Conservation (phyloP, 2,113 vertebrate genomes). For the Ibidorhyncha struthersii region DNA sequence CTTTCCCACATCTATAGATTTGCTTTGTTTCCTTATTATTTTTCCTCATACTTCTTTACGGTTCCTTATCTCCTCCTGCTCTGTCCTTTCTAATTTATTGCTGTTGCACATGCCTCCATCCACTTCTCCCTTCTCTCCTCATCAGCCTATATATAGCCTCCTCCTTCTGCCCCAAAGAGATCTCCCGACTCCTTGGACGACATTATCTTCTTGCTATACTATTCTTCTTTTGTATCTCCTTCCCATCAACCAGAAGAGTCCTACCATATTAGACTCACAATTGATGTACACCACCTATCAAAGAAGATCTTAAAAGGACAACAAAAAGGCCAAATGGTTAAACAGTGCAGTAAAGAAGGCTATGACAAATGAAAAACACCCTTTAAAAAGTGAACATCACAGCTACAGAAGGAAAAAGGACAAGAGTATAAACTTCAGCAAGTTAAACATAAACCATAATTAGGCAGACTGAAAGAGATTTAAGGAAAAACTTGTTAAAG, state of each 20-base stretch:
- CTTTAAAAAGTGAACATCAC: background rate
- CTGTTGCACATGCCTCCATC: background rate
- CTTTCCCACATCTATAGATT: background rate
- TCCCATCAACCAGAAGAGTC: background rate
- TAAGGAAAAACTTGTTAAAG: constrained; percentile 33
- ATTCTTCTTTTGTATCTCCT: background rate
- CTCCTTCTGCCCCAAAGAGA: background rate
- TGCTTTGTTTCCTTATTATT: background rate
- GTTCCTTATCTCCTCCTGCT: background rate
- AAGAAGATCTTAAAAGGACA: background rate
- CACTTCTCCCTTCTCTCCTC: background rate
- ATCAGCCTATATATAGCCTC: background rate
- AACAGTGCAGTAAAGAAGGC: background rate
- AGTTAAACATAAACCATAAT: constrained; percentile 43
- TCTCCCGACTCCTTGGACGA: background rate
- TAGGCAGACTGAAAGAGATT: constrained; percentile 20
- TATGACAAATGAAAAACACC: background rate
- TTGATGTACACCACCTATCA: background rate
- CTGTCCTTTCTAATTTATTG: background rate
- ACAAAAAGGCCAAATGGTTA: background rate
- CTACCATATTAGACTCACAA: background rate
- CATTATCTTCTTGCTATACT: background rate
- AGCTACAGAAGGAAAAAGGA: background rate
- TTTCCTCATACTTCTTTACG: background rate
- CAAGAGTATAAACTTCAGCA: background rate